These are phyloP conservation scores for Caenorhabditis japonica DNA, from an alignment of 2,888 invertebrate genomes.

Conservation along the genomic window DNA sequence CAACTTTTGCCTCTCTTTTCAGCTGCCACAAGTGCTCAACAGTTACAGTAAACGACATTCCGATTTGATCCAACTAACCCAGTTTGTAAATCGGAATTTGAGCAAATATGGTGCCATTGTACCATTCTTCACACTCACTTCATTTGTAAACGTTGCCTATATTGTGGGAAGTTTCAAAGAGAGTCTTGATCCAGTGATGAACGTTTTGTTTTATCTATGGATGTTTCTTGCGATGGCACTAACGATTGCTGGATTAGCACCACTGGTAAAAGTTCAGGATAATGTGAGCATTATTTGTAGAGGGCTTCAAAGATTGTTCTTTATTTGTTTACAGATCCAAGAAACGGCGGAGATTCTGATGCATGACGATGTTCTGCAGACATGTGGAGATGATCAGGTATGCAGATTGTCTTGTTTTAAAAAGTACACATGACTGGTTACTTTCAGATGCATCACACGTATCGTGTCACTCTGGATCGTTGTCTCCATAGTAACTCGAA, in stretches of 20 bases:
- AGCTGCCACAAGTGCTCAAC: slow-evolving; percentile 45
- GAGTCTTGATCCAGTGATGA: slow-evolving; percentile 8
- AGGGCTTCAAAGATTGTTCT: too few species aligned
- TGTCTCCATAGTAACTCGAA: slow-evolving; percentile 41
- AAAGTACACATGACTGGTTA: background rate
- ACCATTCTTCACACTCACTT: slow-evolving; percentile 33
- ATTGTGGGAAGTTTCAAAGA: slow-evolving; percentile 31
- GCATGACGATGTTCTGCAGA: slow-evolving; percentile 53
- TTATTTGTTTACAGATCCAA: slow-evolving; percentile 30
- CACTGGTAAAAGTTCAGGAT: slow-evolving; percentile 37
- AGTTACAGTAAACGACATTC: slow-evolving; percentile 55
- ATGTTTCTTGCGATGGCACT: slow-evolving; percentile 21
- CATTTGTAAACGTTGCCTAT: slow-evolving; percentile 32
- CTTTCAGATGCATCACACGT: slow-evolving; percentile 50
- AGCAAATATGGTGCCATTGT: slow-evolving; percentile 32
- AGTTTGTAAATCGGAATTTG: slow-evolving; percentile 31
- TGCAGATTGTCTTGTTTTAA: background rate
- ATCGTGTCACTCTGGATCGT: slow-evolving; percentile 47
- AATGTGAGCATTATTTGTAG: slow-evolving; percentile 23
- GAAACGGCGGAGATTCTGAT: slow-evolving; percentile 51
- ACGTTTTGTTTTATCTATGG: slow-evolving; percentile 21
- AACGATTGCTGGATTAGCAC: slow-evolving; percentile 17
- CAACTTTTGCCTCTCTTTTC: slow-evolving; percentile 5
- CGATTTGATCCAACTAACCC: slow-evolving; percentile 43
- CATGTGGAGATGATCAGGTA: slow-evolving; percentile 51